These are phyloP conservation scores for Chamaetylas fuelleborni DNA, from an alignment of 2,113 vertebrate species.

Conservation along the genomic window DNA sequence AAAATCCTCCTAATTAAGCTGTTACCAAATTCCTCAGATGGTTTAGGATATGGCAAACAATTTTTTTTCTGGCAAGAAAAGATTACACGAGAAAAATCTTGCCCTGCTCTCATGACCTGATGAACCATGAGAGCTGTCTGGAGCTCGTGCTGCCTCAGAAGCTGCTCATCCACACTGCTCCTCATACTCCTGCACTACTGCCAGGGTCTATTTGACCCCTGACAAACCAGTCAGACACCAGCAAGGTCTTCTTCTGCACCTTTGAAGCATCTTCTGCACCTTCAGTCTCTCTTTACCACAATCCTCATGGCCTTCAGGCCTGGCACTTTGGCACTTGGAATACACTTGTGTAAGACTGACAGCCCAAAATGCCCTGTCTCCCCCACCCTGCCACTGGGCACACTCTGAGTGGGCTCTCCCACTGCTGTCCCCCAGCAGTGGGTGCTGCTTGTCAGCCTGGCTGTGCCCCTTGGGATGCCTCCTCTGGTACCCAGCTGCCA, in stretches of 20 bases:
- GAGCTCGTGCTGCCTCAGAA: not conserved
- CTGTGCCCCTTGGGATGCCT: not conserved
- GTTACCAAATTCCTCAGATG: not conserved
- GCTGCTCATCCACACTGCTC: not conserved
- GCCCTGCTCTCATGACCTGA: not conserved
- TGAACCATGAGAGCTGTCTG: not conserved
- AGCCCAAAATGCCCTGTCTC: not conserved
- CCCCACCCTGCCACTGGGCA: not conserved
- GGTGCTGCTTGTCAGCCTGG: not conserved
- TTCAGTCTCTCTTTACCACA: not conserved
- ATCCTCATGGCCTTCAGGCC: not conserved
- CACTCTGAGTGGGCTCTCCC: fast-evolving
- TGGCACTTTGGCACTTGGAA: not conserved
- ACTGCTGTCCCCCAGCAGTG: not conserved
- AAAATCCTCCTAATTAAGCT: not conserved
- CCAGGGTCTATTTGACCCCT: not conserved
- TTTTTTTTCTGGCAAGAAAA: not conserved
- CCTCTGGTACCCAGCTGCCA: fast-evolving
- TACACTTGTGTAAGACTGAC: not conserved
- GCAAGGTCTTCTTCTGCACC: not conserved
- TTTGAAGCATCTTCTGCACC: not conserved
- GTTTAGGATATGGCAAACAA: not conserved
- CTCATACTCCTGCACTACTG: fast-evolving
- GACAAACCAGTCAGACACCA: not conserved
- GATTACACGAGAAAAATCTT: not conserved